Base-by-base conservation (phyloP, 2,888 invertebrate species). In the Papilio protenor region DNA sequence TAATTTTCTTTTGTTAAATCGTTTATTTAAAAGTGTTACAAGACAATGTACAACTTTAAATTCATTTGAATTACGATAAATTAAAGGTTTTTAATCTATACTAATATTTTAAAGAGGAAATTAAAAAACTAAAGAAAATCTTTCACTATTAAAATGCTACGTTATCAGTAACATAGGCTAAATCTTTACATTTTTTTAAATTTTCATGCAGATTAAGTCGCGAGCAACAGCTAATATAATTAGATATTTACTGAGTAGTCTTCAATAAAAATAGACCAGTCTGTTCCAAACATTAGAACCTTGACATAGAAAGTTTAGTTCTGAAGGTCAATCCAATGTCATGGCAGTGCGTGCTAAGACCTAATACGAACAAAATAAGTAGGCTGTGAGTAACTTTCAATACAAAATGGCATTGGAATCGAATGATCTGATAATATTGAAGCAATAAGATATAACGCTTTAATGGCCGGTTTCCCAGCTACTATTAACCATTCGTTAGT, bases 371-470 rank as follows among this genome's bases (percentile, higher is more conserved):
- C 80, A 79, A 79, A 82, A 81, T 81, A 78, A 80, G 81, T 79
- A 73, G 75, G 23, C 73, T n/a, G 73, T 66, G 75, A 81, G 82
- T 82, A 85, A 84, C 77, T 81, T 81, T 75, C 73, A 52, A 79
- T 77, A 81, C 78, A 70, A 73, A 72, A 76, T 69, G 76, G 79
- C 71, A 81, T 80, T 76, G 81, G 76, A 81, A 81, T 81, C 79
- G 61, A 79, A 82, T 81, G 79, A 77, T 76, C 79, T 73, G 81
- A 82, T 82, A 81, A 79, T 77, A 77, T 66, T 8, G 52, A 73
- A 61, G 76, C 81, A 82, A 83, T 82, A 82, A 83, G 81, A 81
- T 83, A 81, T 80, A 79, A 81, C 81, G 82, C 81, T 81, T 83
- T 82, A 40, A 40, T 40, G 8, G 8, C 40, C 40, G 8, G 40